Evolutionary conservation across 2,888 invertebrate genomes (phyloP).

Genomic region (Choreutis nemorana): DNA sequence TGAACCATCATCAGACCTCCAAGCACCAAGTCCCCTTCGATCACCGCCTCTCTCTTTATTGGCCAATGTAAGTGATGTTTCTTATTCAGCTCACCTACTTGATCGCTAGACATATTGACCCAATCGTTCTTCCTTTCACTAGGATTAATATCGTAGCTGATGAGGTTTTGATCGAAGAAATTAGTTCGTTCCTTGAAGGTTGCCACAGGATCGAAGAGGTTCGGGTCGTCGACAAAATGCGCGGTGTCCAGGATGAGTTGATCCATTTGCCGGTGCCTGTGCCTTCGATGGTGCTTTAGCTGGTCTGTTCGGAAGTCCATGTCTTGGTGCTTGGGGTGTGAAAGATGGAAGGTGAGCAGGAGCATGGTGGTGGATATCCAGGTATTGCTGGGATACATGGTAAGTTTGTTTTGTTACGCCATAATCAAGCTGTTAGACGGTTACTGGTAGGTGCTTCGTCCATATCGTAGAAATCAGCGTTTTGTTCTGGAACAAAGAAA

Average conservation of each 20-base stretch:
- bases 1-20: conserved; percentile 95
- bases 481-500: conserved; percentile 42
- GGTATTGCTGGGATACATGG: conserved; percentile 38
- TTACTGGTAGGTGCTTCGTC: conserved; percentile 23
- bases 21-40: conserved; percentile 87
- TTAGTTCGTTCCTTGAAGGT: conserved; percentile 22
- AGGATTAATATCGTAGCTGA: conserved; percentile 17
- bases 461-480: conserved; percentile 28
- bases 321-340: conserved; percentile 26
- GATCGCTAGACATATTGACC: conserved; percentile 45
- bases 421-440: conserved; percentile 53
- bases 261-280: conserved; percentile 36
- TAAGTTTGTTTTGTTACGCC: conserved; percentile 24
- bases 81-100: conserved; percentile 46
- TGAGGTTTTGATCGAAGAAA: conserved; percentile 25
- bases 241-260: conserved; percentile 16
- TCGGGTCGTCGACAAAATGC: conserved; percentile 18
- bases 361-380: conserved; percentile 44
- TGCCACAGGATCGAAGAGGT: conserved; percentile 18
- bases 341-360: conserved; percentile 28
- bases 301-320: conserved; percentile 16
- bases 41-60: conserved; percentile 83
- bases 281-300: conserved; percentile 47
- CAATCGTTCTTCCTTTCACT: conserved; percentile 34
- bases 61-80: conserved; percentile 71